A percentile compares a stretch with the other conserved stretches of the same genome.
Conservation (phyloP, 1,140 invertebrate genomes). For the Drosophila sp. region DNA sequence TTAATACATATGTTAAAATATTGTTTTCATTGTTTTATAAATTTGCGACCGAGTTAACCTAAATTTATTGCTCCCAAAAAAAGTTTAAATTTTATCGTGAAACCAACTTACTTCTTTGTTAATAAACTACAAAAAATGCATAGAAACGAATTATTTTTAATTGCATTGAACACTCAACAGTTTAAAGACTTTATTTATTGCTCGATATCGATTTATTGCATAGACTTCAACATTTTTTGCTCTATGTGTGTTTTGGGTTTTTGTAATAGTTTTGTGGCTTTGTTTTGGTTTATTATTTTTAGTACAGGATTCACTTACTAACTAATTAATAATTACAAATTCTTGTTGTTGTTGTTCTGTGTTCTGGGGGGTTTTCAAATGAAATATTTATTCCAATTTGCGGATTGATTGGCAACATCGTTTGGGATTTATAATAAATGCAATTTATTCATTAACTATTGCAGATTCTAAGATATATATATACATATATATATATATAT, state of each 20-base stretch:
- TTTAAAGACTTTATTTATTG: constrained; percentile 80
- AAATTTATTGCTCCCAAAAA: too few relatives aligned
- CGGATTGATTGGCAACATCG: constrained; percentile 69
- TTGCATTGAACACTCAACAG: constrained; percentile 80
- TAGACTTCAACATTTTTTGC: constrained; percentile 55
- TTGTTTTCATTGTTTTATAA: too few relatives aligned
- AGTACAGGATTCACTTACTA: constrained; percentile 58
- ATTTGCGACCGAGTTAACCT: too few relatives aligned
- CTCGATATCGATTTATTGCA: constrained; percentile 79
- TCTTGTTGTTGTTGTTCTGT: constrained; percentile 27
- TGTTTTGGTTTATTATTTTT: constrained; percentile 44
- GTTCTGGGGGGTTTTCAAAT: constrained; percentile 19
- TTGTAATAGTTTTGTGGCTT: constrained; percentile 53
- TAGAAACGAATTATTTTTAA: constrained; percentile 20
- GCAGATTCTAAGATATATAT: constrained; percentile 33
- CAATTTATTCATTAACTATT: constrained; percentile 62
- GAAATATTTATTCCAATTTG: constrained; percentile 30
- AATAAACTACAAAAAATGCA: neutral
- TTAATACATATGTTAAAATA: too few relatives aligned
- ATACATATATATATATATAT: constrained; percentile 40
- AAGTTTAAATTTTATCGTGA: too few relatives aligned
- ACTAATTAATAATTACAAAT: constrained; percentile 77
- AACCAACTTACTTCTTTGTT: neutral
- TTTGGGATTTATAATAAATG: constrained; percentile 66
- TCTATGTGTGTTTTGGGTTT: constrained; percentile 27